Evolutionary conservation across 2,113 vertebrate genomes (phyloP).

Genomic region (Channa argus): DNA sequence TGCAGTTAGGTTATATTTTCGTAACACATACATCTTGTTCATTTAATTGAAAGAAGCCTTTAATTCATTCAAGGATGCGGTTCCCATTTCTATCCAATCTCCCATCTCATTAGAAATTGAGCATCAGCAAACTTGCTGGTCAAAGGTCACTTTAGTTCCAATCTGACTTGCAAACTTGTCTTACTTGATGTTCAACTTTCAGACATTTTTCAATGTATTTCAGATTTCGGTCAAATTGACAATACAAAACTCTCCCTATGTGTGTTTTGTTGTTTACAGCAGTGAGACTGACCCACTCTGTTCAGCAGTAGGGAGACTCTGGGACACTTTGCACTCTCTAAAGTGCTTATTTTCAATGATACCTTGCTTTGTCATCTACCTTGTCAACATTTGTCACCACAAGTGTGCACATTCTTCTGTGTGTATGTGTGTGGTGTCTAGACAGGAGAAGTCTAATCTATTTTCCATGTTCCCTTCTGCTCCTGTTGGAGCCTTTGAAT

Average conservation of each 20-base stretch:
- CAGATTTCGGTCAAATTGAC: no score
- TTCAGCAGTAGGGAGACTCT: conserved; percentile 6
- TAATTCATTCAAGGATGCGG: no score
- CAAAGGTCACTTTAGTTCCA: not conserved
- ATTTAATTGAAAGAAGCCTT: no score
- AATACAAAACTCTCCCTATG: not conserved
- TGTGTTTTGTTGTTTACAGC: not conserved
- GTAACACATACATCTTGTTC: no score
- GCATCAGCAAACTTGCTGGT: not conserved
- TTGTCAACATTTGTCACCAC: conserved; percentile 62
- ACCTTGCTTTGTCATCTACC: conserved; percentile 49
- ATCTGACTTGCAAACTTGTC: no score
- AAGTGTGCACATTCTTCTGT: conserved; percentile 22
- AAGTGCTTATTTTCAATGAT: conserved; percentile 46
- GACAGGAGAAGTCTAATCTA: conserved; percentile 73
- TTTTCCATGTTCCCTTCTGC: conserved; percentile 72
- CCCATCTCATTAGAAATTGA: not conserved
- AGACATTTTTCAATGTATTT: no score
- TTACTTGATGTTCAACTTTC: no score
- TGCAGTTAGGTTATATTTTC: no score
- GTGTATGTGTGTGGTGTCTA: conserved; percentile 60
- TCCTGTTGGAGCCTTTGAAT: conserved; percentile 74
- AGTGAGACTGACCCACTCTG: no score
- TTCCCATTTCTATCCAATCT: not conserved
- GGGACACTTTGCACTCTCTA: conserved; percentile 11